phyloP scores from a whole-genome alignment of 1,140 invertebrate species.

The Drosophila punjabiensis region DNA sequence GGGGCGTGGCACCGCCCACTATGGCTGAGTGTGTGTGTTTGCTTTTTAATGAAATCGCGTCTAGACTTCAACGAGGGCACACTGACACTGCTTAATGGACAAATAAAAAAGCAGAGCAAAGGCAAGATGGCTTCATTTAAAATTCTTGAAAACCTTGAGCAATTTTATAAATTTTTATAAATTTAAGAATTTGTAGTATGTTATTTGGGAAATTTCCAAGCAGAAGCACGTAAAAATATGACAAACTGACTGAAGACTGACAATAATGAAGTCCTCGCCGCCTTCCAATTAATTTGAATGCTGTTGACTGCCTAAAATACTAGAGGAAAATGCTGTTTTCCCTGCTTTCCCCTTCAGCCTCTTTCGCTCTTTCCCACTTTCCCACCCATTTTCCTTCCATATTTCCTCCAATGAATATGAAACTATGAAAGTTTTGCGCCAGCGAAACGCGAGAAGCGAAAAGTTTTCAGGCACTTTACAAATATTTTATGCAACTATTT shows the following conservation, averaged over 20 bases:
- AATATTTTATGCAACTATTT: constrained; percentile 70
- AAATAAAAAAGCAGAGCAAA: constrained; percentile 30
- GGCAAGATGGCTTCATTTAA: constrained; percentile 14
- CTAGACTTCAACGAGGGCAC: constrained; percentile 44
- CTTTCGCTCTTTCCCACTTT: background rate
- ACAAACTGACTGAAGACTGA: constrained; percentile 5
- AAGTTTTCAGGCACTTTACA: constrained; percentile 66
- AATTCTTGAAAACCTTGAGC: background rate
- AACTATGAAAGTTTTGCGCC: constrained; percentile 64
- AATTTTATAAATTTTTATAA: background rate
- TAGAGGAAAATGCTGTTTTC: constrained; percentile 4
- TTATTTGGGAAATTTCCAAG: background rate
- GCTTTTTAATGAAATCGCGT: constrained; percentile 61
- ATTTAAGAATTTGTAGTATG: background rate
- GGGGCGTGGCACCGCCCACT: constrained; percentile 22
- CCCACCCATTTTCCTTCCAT: background rate
- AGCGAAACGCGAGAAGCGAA: constrained; percentile 39
- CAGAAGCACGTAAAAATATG: background rate
- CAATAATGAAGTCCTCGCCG: constrained; percentile 9
- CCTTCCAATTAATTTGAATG: constrained; percentile 60
- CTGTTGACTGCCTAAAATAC: constrained; percentile 43
- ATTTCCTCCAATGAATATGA: constrained; percentile 60
- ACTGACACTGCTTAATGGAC: constrained; percentile 46
- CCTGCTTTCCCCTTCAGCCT: background rate
- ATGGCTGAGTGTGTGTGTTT: constrained; percentile 16